phyloP scores from a whole-genome alignment of 2,888 invertebrate species.

The Myopa testacea region DNA sequence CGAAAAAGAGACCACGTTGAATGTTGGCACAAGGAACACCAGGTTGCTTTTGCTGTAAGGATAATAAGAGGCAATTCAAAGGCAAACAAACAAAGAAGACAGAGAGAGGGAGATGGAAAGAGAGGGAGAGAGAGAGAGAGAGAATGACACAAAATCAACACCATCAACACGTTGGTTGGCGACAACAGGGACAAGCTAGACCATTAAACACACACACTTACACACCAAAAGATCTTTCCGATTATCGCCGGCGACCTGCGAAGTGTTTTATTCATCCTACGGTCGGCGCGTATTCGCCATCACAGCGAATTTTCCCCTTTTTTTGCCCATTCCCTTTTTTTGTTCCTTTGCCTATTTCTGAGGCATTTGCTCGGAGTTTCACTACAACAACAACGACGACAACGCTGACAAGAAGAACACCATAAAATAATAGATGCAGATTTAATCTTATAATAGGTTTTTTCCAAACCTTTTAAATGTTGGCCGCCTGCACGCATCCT shows the following conservation, averaged over 20 bases:
- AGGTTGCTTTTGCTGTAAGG: not conserved
- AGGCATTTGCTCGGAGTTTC: no score
- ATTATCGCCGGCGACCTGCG: slow-evolving; percentile 12
- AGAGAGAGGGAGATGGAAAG: not conserved
- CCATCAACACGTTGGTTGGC: no score
- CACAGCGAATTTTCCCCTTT: not conserved
- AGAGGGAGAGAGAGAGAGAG: not conserved
- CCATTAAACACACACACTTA: no score
- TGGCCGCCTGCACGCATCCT: not conserved
- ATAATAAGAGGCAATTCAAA: not conserved
- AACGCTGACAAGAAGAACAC: no score
- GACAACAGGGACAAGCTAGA: no score
- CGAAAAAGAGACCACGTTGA: not conserved
- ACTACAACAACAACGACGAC: no score
- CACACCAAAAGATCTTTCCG: not conserved
- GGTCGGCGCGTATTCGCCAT: not conserved
- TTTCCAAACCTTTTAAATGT: not conserved
- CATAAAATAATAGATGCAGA: not conserved
- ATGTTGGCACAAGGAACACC: not conserved
- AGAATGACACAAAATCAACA: no score
- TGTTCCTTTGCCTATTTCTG: not conserved
- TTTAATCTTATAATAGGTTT: slow-evolving; percentile 15
- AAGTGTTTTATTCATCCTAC: slow-evolving; percentile 1
- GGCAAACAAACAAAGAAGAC: not conserved
- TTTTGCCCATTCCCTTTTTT: not conserved